Conservation (phyloP, 1,140 invertebrate genomes). For the Papilio machaon region DNA sequence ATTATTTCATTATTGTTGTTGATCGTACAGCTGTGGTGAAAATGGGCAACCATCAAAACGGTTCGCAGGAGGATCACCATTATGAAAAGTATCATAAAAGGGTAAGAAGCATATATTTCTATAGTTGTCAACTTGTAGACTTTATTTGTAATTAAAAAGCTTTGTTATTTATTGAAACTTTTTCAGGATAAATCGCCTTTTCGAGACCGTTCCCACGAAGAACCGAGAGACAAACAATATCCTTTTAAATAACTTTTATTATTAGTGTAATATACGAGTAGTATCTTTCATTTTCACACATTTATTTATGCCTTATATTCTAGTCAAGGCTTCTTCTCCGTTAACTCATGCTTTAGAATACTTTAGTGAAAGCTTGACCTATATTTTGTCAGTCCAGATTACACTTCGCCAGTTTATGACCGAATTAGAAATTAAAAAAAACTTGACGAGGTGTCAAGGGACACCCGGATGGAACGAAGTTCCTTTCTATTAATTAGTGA, state of each 20-base stretch:
- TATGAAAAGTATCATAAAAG: conserved; percentile 81
- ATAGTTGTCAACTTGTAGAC: not conserved
- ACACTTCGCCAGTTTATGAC: too few species aligned
- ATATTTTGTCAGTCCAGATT: too few species aligned
- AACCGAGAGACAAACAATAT: conserved; percentile 90
- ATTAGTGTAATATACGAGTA: not conserved
- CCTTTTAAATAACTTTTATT: conserved; percentile 83
- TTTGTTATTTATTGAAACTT: conserved; percentile 37
- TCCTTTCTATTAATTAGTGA: too few species aligned
- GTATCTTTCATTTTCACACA: not conserved
- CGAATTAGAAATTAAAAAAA: too few species aligned
- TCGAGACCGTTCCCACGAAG: conserved; percentile 86
- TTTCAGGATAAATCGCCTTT: conserved; percentile 88
- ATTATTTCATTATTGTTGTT: conserved; percentile 33
- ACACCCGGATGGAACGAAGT: too few species aligned
- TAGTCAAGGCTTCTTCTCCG: too few species aligned
- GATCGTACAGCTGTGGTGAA: conserved; percentile 62
- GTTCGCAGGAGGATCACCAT: conserved; percentile 80
- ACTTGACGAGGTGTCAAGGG: too few species aligned
- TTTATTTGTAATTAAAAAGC: not conserved
- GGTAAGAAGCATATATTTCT: conserved; percentile 55
- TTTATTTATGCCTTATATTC: too few species aligned
- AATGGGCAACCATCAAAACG: conserved; percentile 77
- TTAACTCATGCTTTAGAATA: too few species aligned
- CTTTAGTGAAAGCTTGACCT: too few species aligned